phyloP scores from a whole-genome alignment of 2,797 vertebrate genomes.

The Aulostomus chinensis region DNA sequence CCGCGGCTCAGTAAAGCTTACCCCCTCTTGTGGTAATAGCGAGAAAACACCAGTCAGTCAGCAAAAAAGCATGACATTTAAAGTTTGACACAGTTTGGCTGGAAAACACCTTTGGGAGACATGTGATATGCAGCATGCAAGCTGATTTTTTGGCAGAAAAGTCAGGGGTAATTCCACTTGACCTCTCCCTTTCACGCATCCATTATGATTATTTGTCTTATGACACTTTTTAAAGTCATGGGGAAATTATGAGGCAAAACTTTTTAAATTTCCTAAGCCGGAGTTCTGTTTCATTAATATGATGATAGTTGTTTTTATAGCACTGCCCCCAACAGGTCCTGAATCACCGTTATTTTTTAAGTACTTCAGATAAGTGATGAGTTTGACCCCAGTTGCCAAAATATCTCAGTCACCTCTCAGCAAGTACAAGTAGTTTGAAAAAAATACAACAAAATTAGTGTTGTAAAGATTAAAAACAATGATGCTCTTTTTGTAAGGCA shows the following conservation, averaged over 20 bases:
- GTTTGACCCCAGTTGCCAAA: neutral
- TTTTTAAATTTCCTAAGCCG: too few species aligned
- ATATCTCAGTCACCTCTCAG: neutral
- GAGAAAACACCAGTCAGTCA: conserved; percentile 50
- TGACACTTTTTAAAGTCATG: neutral
- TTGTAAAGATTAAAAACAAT: too few species aligned
- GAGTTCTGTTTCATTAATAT: too few species aligned
- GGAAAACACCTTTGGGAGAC: conserved; percentile 65
- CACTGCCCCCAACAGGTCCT: neutral
- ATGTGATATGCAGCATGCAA: conserved; percentile 39
- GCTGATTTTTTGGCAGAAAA: conserved; percentile 17
- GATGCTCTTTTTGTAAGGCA: too few species aligned
- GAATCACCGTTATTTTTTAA: neutral
- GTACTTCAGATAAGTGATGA: neutral
- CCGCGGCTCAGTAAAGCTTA: conserved; percentile 48
- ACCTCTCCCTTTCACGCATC: conserved; percentile 13
- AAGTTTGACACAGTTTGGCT: conserved; percentile 40
- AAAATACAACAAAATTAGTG: too few species aligned
- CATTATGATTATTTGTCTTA: too few species aligned
- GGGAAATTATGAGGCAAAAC: conserved; percentile 9
- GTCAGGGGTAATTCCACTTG: conserved; percentile 62
- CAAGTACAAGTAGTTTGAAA: too few species aligned
- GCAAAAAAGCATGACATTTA: conserved; percentile 9
- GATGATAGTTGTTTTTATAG: too few species aligned
- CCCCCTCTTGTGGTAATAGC: conserved; percentile 71